Base-by-base conservation (phyloP, 2,797 vertebrate species). In the Echiichthys vipera region DNA sequence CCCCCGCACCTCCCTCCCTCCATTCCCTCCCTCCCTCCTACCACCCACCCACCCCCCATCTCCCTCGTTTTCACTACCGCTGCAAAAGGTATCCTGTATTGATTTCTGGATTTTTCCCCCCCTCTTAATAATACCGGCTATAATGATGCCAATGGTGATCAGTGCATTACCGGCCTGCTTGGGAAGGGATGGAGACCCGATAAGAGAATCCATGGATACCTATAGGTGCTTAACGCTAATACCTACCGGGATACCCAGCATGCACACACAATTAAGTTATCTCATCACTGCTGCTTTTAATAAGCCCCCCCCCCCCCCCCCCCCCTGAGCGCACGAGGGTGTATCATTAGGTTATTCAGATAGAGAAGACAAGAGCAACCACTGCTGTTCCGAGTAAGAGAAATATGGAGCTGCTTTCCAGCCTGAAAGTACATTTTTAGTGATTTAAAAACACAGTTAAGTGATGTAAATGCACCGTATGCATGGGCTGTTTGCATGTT, bases 61-160 rank as follows among this genome's bases (percentile, higher is more conserved):
- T 89, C 91, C 90, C 89, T 89, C 86, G 83, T 90, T 93, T 92
- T 92, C 71, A 82, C 77, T 88, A 93, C 91, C 91, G 93, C 93
- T 89, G 91, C 91, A 90, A 94, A 94, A 93, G 92, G 91, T 93
- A 93, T 93, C 91, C 92, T 93, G 90, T 93, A 93, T 93, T 90
- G 93, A 93, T 93, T 93, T 91, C 84, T 87, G 81, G 83, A 78
- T 78, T 71, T 72, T 61, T 36, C 10, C 42, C 74, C 76, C 51
- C 64, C 66, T 85, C 86, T 88, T 92, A 93, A 93, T 93, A 93
- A 93, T 90, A 87, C 85, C 75, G 77, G 56, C 84, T 83, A 89
- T 92, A 93, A 92, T 92, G 88, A 93, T 91, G 90, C 84, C 86
- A 80, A 51, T 83, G 85, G 85, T 92, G 90, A 92, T 92, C 85